A percentile compares a stretch with the other conserved stretches of the same genome.
Conservation (phyloP, 2,888 invertebrate genomes). For the Orgyia antiqua region DNA sequence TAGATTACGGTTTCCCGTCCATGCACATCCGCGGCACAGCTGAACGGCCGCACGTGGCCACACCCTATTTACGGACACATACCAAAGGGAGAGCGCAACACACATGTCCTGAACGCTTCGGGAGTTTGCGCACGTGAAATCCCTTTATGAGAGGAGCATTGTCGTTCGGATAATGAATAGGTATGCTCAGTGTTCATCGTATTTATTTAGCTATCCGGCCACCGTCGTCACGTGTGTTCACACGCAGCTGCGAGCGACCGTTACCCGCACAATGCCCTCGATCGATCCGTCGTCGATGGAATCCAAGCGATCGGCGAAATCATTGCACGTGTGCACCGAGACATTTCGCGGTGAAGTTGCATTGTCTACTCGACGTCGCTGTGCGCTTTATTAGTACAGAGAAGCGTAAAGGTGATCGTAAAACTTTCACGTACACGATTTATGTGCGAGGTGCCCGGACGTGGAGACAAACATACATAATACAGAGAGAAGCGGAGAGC, state of each 20-base stretch:
- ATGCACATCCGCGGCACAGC: constrained; percentile 70
- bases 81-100: constrained; percentile 71
- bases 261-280: constrained; percentile 77
- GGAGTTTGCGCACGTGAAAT: constrained; percentile 73
- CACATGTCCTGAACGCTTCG: constrained; percentile 76
- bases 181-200: constrained; percentile 61
- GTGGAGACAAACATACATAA: constrained; percentile 54
- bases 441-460: constrained; percentile 63
- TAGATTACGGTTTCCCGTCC: constrained; percentile 75
- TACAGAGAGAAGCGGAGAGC: constrained; percentile 52
- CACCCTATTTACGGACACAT: constrained; percentile 77
- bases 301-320: constrained; percentile 70
- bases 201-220: constrained; percentile 77
- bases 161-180: constrained; percentile 72
- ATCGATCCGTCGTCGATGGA: constrained; percentile 71
- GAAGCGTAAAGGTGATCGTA: constrained; percentile 72
- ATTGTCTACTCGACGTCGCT: constrained; percentile 57
- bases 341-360: constrained; percentile 59
- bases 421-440: constrained; percentile 76
- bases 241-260: constrained; percentile 76
- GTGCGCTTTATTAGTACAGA: constrained; percentile 63
- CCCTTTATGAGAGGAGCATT: constrained; percentile 75
- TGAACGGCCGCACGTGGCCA: constrained; percentile 76
- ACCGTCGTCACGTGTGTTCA: constrained; percentile 69
- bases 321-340: constrained; percentile 63